Conservation (phyloP, 2,113 vertebrate genomes). For the Opisthocomus hoazin region DNA sequence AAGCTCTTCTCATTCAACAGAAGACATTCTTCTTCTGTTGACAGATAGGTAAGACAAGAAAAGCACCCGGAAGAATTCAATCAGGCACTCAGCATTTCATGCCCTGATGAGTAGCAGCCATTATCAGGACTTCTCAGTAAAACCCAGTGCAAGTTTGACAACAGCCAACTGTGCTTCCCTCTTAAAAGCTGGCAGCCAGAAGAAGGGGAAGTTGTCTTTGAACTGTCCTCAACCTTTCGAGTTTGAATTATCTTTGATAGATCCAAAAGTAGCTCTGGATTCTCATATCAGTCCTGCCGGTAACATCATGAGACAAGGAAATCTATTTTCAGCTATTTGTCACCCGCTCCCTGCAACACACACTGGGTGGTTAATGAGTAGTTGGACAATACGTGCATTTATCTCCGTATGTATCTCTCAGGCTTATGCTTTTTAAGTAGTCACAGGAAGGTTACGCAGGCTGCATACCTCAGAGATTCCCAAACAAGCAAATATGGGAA, state of each 20-base stretch:
- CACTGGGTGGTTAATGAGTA: background rate
- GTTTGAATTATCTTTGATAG: conserved; percentile 6
- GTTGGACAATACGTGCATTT: background rate
- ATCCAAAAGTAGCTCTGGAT: conserved; percentile 51
- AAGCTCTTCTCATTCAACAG: background rate
- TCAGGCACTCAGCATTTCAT: background rate
- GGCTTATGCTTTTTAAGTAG: background rate
- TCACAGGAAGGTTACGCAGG: background rate
- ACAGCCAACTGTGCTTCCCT: background rate
- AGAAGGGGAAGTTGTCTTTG: conserved; percentile 12
- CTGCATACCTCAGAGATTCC: background rate
- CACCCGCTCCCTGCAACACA: background rate
- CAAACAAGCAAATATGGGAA: background rate
- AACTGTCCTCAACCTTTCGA: conserved; percentile 24
- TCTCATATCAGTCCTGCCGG: background rate
- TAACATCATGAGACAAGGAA: background rate
- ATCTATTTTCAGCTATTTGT: conserved; percentile 22
- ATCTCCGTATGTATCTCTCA: background rate
- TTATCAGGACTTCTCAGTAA: background rate
- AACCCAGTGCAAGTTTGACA: background rate
- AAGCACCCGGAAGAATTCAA: background rate
- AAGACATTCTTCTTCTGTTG: conserved; percentile 25
- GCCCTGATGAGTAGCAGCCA: background rate
- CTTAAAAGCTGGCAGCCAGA: background rate
- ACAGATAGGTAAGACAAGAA: background rate